Evolutionary conservation across 2,888 invertebrate species (phyloP).

Genomic region (Melitaea athalia): DNA sequence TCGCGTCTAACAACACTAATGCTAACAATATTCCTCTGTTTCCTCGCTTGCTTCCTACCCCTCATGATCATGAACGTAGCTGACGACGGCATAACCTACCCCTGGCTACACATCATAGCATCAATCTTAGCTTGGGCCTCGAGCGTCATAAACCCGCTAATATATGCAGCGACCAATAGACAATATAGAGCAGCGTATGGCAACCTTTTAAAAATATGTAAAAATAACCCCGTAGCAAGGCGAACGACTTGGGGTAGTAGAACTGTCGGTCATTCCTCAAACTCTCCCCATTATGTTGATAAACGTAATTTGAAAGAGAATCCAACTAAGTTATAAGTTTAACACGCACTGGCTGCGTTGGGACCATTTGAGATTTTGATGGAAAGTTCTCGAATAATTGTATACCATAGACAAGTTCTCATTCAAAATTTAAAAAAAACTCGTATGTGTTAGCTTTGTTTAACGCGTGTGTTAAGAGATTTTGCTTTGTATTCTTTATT

Average conservation of each 20-base stretch:
- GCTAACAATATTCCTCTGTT: constrained; percentile 93
- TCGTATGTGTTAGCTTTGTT: not conserved
- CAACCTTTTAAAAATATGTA: constrained; percentile 76
- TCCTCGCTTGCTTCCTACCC: constrained; percentile 92
- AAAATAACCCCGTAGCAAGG: constrained; percentile 62
- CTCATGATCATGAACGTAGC: constrained; percentile 94
- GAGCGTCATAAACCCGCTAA: constrained; percentile 93
- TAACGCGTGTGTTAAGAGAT: not conserved
- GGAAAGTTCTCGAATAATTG: not conserved
- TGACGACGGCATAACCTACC: constrained; percentile 87
- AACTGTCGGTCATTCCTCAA: constrained; percentile 74
- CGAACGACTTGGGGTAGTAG: constrained; percentile 75
- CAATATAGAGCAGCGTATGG: constrained; percentile 87
- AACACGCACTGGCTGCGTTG: not conserved
- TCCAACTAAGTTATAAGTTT: constrained; percentile 69
- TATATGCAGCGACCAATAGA: constrained; percentile 94
- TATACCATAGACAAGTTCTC: constrained; percentile 1
- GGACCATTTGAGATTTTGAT: constrained; percentile 4
- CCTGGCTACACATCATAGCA: constrained; percentile 90
- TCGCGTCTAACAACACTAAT: constrained; percentile 91
- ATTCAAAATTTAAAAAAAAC: not conserved
- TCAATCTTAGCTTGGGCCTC: constrained; percentile 95
- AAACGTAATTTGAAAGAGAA: constrained; percentile 67
- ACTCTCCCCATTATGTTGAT: constrained; percentile 71
- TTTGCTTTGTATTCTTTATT: not conserved